Evolutionary conservation across 1,140 invertebrate genomes (phyloP), one percentile per base, ranked within the genome.

Genomic region (Telenomus remus): DNA sequence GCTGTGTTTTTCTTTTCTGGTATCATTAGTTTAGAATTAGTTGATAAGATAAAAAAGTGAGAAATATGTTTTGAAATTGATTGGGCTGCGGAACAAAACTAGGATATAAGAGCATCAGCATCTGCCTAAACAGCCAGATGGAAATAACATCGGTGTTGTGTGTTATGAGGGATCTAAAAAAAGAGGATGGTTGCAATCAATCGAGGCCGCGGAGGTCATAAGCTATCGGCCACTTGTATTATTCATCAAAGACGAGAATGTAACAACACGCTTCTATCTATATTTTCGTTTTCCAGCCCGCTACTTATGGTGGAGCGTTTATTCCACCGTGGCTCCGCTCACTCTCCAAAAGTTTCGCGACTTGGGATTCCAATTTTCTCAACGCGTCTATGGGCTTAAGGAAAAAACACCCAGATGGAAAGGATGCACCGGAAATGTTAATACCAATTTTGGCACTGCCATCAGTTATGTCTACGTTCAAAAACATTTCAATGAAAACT

Each of bases 381-480:
- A 89, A 79, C 89, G 90, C 27, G 89, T 92, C 46, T 91, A 90
- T 76, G 92, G 91, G 0, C 81, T 92, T 39, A 91, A 90, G 68
- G 90, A 90, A 78, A 89, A 90, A 63, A 90, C 89, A 0, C 90
- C 92, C 7, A 82, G 93, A 53, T 95, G 93, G 94, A 92, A 92
- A 82, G 90, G 89, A 16, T 95, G 94, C 86, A 91, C 93, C 0
- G 90, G 89, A 50, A 93, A 93, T 75, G 93, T 93, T 7, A 94
- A 94, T 79, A 91, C 93, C 9, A 93, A 93, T 79, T 93, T 95
- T 82, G 94, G 94, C 7, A 92, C 94, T 85, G 93, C 94, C 5
- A 88, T 95, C 0, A 94, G 93, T 68, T 91, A 93, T 48, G 81
- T 94, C n/a, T 96, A 95, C 81, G 92, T 95, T 0, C 88, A 90